Percentiles rank a stretch among this genome's conserved stretches.
phyloP scores from a whole-genome alignment of 1,140 invertebrate species.

The Drosophila sproati region DNA sequence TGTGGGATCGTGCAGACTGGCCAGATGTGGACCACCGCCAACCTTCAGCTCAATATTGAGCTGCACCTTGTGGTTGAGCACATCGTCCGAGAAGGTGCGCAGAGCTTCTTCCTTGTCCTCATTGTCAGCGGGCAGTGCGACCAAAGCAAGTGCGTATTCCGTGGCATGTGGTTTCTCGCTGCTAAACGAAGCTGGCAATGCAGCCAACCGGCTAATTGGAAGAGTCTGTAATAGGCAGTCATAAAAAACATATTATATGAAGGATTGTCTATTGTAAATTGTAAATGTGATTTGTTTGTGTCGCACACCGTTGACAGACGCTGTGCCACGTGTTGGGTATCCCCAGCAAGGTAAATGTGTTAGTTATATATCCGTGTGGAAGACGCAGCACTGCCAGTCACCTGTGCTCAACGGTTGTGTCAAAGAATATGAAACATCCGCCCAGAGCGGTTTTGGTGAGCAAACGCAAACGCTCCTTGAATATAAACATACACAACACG shows the following conservation, averaged over 20 bases:
- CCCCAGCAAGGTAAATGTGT: slow-evolving; percentile 53
- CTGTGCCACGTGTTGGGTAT: slow-evolving; percentile 36
- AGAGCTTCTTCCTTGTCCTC: slow-evolving; percentile 92
- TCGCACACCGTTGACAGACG: slow-evolving; percentile 45
- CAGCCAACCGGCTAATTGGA: slow-evolving; percentile 88
- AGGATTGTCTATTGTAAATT: background rate
- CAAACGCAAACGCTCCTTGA: slow-evolving; percentile 21
- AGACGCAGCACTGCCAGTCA: slow-evolving; percentile 14
- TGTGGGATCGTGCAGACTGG: slow-evolving; percentile 89
- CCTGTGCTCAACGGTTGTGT: slow-evolving; percentile 18
- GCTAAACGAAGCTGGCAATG: slow-evolving; percentile 91
- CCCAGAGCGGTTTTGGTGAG: slow-evolving; percentile 25
- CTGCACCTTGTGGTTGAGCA: slow-evolving; percentile 88
- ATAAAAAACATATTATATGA: background rate
- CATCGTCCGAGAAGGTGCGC: slow-evolving; percentile 89
- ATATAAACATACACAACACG: slow-evolving; percentile 39
- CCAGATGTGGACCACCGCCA: slow-evolving; percentile 86
- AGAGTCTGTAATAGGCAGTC: slow-evolving; percentile 74
- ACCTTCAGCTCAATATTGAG: slow-evolving; percentile 90
- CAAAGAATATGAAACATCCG: slow-evolving; percentile 66
- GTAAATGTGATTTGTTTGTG: slow-evolving; percentile 17
- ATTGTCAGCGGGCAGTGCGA: slow-evolving; percentile 92
- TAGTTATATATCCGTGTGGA: background rate
- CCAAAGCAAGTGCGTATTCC: slow-evolving; percentile 94
- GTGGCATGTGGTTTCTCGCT: slow-evolving; percentile 92